These are phyloP conservation scores for Callionymus lyra DNA, from an alignment of 2,113 vertebrate species.

Conservation along the genomic window DNA sequence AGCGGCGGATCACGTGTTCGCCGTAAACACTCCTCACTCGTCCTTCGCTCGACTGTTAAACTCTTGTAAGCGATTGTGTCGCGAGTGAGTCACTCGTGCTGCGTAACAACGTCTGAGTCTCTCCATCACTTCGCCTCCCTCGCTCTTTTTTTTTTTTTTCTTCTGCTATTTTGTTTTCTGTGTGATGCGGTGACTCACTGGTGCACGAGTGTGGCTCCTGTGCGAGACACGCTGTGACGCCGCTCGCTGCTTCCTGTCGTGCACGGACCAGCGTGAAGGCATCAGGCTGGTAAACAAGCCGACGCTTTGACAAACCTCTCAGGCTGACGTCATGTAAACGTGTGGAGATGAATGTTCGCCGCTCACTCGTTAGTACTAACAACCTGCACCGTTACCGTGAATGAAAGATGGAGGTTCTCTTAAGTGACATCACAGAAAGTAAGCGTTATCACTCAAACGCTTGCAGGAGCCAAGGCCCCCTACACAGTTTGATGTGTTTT, in stretches of 20 bases:
- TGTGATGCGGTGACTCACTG: background rate
- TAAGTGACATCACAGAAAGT: too few species aligned
- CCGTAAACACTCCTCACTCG: conserved; percentile 16
- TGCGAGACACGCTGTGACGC: conserved; percentile 36
- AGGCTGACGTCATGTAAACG: background rate
- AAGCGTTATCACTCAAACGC: too few species aligned
- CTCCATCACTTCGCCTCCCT: conserved; percentile 10
- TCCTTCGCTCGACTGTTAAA: background rate
- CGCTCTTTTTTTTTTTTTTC: conserved; percentile 19
- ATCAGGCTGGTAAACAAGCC: conserved; percentile 18
- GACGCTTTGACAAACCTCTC: background rate
- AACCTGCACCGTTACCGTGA: too few species aligned
- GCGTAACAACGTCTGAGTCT: conserved; percentile 1
- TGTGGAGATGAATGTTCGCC: background rate
- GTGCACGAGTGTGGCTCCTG: conserved; percentile 11
- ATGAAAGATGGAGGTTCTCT: too few species aligned
- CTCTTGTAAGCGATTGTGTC: conserved; percentile 12
- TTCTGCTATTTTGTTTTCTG: conserved; percentile 7
- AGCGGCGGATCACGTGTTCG: conserved; percentile 22
- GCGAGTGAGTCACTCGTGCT: conserved; percentile 12
- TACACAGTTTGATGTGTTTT: too few species aligned
- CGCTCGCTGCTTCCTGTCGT: conserved; percentile 25
- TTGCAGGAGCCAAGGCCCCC: too few species aligned
- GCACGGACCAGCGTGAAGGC: conserved; percentile 20
- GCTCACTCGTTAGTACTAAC: too few species aligned